Percentiles rank a stretch among this genome's conserved stretches.
phyloP scores from a whole-genome alignment of 2,888 invertebrate species.

The Toxonevra muliebris region DNA sequence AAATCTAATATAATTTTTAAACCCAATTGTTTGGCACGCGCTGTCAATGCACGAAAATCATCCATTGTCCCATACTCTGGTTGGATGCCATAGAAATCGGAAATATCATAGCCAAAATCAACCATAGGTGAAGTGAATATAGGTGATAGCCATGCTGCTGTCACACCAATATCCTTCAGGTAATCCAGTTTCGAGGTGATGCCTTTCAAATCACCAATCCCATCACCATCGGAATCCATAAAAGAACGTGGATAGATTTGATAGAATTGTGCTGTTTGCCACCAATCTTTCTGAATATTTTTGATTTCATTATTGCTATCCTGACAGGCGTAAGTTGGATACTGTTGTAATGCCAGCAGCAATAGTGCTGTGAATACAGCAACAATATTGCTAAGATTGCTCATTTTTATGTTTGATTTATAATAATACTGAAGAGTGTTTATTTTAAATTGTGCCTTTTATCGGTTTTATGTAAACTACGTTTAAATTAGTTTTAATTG shows the following conservation, averaged over 20 bases:
- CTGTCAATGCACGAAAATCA: constrained; percentile 73
- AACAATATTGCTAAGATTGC: no score
- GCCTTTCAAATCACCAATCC: constrained; percentile 71
- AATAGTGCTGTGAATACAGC: no score
- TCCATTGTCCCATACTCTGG: constrained; percentile 75
- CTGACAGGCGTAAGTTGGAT: no score
- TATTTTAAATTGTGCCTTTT: no score
- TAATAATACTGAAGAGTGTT: no score
- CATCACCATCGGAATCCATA: constrained; percentile 78
- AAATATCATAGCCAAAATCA: constrained; percentile 88
- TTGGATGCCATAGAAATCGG: constrained; percentile 71
- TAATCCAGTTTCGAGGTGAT: constrained; percentile 68
- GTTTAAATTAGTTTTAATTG: no score
- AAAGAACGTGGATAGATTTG: constrained; percentile 81
- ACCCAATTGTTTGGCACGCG: constrained; percentile 67
- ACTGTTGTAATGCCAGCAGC: no score
- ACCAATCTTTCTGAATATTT: constrained; percentile 43
- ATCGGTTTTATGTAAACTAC: no score
- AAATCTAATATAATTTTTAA: constrained; percentile 71
- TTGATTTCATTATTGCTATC: no score
- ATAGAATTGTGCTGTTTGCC: constrained; percentile 68
- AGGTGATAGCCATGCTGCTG: constrained; percentile 81
- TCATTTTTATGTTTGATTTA: no score
- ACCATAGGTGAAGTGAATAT: constrained; percentile 84
- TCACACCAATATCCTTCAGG: constrained; percentile 68